Conservation (phyloP, 2,888 invertebrate species). For the Oligia fasciuncula region DNA sequence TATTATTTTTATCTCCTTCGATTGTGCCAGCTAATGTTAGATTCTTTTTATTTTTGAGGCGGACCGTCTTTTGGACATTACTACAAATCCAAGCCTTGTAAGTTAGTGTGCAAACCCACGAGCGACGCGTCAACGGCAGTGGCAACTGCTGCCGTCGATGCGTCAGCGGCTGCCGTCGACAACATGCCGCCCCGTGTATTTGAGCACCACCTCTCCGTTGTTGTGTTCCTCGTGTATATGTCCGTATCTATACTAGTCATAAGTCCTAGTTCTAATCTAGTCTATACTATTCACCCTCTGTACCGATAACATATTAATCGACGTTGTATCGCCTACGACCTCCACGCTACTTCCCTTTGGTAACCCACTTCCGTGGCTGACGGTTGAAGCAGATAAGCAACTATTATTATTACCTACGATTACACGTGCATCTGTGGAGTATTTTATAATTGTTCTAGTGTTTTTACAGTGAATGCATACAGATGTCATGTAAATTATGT, state of each 20-base stretch:
- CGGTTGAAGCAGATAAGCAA: conserved; percentile 37
- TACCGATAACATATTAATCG: conserved; percentile 35
- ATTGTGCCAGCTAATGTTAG: background rate
- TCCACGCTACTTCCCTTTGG: conserved; percentile 40
- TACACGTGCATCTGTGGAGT: conserved; percentile 8
- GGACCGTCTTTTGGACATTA: background rate
- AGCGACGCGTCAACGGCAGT: background rate
- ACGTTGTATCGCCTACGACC: conserved; percentile 29
- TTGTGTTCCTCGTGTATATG: background rate
- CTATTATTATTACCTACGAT: background rate
- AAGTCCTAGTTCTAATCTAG: conserved; percentile 12
- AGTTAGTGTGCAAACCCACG: background rate
- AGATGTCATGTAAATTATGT: background rate
- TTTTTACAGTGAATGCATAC: background rate
- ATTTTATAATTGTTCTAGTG: background rate
- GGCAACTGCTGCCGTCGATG: background rate
- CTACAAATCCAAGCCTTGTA: background rate
- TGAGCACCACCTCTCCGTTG: too few species aligned
- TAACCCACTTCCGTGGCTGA: conserved; percentile 48
- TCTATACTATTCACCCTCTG: conserved; percentile 20
- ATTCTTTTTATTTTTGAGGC: background rate
- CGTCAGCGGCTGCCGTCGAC: background rate
- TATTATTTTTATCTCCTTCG: background rate
- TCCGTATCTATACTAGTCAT: background rate
- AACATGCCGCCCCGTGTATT: background rate